These are phyloP conservation scores for Drosophila mimetica DNA, from an alignment of 2,888 invertebrate genomes.

Conservation along the genomic window DNA sequence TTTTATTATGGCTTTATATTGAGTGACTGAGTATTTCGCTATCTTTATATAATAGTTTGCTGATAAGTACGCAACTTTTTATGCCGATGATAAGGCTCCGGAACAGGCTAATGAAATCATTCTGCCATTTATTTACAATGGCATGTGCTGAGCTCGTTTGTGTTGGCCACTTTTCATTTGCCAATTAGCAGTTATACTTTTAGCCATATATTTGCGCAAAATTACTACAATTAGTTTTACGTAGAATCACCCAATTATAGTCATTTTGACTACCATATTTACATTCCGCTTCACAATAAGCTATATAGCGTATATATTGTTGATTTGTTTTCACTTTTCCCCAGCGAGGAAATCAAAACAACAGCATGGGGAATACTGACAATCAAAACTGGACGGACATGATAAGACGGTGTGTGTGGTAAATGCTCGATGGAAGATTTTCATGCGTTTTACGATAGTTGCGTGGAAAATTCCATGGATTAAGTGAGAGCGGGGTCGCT, in stretches of 20 bases:
- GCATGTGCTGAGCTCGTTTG: not conserved
- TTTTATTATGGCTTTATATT: conserved; percentile 4
- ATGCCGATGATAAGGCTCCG: conserved; percentile 35
- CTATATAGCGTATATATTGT: not conserved
- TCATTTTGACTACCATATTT: not conserved
- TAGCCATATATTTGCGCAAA: conserved; percentile 1
- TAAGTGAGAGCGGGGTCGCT: not conserved
- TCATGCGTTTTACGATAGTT: conserved; percentile 31
- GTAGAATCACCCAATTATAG: not conserved
- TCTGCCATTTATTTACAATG: not conserved
- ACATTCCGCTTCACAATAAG: not conserved
- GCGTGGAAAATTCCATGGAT: conserved; percentile 65
- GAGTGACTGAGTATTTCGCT: conserved; percentile 1
- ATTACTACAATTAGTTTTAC: not conserved
- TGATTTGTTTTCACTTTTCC: conserved; percentile 7
- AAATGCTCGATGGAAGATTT: conserved; percentile 54
- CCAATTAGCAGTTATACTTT: not conserved
- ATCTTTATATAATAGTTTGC: conserved; percentile 33
- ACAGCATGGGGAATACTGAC: conserved; percentile 1
- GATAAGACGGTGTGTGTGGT: conserved; percentile 52
- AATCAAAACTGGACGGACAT: conserved; percentile 6
- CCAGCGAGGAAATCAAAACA: not conserved
- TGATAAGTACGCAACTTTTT: conserved; percentile 40
- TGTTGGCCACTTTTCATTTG: not conserved
- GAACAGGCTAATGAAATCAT: conserved; percentile 30